Base-by-base conservation (phyloP, 2,113 vertebrate genomes). In the Brachirus orientalis region DNA sequence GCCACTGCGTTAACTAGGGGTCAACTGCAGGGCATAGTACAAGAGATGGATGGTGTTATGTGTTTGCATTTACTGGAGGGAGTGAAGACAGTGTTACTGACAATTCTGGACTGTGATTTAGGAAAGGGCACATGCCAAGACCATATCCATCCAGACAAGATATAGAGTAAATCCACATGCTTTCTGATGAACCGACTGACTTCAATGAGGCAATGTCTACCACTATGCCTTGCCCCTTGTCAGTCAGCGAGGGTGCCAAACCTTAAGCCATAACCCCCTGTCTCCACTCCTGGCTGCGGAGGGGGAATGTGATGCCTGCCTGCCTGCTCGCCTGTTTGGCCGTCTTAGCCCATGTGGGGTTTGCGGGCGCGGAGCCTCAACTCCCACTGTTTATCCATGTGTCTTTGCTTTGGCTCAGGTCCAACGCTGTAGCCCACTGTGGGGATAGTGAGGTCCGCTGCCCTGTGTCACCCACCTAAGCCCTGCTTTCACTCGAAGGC, bases 401-500 rank as follows among this genome's bases (percentile, higher is more conserved):
- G 90, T 91, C 88, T 92, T 91, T 92, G 80, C 89, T 88, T 89
- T 89, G 90, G 89, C 90, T 77, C 68, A 52, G 75, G 63, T 79
- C 71, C 72, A 68, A 54, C 17, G 77, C 82, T 73, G 73, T 72
- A 77, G 86, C 63, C 84, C 85, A 70, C 77, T 45, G 45, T 53
- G 67, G 79, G 76, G 81, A 79, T 84, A 86, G 77, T 80, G 80
- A 80, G 80, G 86, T 87, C 83, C 74, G 43, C 73, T 90, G 91
- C 89, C 91, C 91, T 75, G 76, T 90, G 88, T 89, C 87, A 91
- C 86, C 86, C 80, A 79, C 81, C 79, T 92, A 92, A 92, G 90
- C 92, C 89, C 84, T 89, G 91, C 91, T 93, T 92, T 93, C 91
- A 92, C 91, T 90, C 79, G 41, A 17, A 65, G 80, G 89, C 91